Conservation (phyloP, 2,888 invertebrate species). For the Leptinotarsa rubiginosa region DNA sequence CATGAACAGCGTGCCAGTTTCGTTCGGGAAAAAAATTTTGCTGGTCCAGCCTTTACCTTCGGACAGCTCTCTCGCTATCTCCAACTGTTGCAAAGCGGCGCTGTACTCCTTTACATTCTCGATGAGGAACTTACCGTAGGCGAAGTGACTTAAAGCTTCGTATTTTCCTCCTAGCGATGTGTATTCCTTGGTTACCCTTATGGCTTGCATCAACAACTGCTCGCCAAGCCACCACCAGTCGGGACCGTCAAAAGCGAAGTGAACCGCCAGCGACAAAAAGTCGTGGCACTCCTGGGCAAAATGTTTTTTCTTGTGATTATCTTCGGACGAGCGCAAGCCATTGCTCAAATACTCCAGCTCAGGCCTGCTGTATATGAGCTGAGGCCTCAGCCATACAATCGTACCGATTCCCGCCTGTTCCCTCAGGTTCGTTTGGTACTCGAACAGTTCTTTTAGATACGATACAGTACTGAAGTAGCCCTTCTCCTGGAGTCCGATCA, state of each 20-base stretch:
- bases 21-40: conserved; percentile 48
- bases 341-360: conserved; percentile 54
- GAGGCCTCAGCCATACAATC: conserved; percentile 63
- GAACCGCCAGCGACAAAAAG: conserved; percentile 65
- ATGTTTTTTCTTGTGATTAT: conserved; percentile 51
- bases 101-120: conserved; percentile 67
- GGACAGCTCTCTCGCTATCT: conserved; percentile 52
- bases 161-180: conserved; percentile 67
- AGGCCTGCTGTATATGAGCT: conserved; percentile 55
- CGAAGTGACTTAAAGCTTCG: conserved; percentile 68
- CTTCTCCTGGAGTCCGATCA: conserved; percentile 69
- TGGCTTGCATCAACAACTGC: conserved; percentile 68
- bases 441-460: conserved; percentile 70
- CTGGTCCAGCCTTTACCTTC: conserved; percentile 64
- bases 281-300: conserved; percentile 58
- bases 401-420: conserved; percentile 69
- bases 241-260: conserved; percentile 61
- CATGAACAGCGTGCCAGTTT: conserved; percentile 64
- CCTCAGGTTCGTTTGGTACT: conserved; percentile 69
- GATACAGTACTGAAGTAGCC: conserved; percentile 68
- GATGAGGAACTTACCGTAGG: conserved; percentile 69
- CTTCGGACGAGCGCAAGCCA: conserved; percentile 45
- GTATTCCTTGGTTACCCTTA: conserved; percentile 67
- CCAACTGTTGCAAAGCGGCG: conserved; percentile 53
- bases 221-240: conserved; percentile 72